These are phyloP conservation scores for Mobula birostris DNA, from an alignment of 2,113 vertebrate species.

Conservation along the genomic window DNA sequence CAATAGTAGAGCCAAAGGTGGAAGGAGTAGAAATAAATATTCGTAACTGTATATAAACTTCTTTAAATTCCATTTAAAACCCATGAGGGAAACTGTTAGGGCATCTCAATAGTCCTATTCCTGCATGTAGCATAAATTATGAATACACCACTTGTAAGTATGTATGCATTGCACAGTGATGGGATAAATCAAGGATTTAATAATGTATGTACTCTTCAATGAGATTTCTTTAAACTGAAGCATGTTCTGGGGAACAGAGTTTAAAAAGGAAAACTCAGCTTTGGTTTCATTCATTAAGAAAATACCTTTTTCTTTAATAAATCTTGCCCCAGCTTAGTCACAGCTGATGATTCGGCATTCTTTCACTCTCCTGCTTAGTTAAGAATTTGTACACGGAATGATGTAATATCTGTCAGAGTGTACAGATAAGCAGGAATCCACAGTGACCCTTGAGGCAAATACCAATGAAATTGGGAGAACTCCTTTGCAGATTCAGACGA, in stretches of 20 bases:
- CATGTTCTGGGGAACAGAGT: background rate
- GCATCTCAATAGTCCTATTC: background rate
- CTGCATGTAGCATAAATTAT: slow-evolving; percentile 22
- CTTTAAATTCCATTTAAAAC: background rate
- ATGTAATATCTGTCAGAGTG: background rate
- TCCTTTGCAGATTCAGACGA: background rate
- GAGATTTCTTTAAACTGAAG: slow-evolving; percentile 28
- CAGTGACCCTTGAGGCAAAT: background rate
- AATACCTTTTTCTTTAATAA: slow-evolving; percentile 9
- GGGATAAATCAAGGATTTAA: slow-evolving; percentile 34
- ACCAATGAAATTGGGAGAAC: no score
- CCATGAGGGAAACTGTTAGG: background rate
- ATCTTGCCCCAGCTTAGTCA: background rate
- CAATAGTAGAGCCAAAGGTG: background rate
- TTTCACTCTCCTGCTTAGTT: background rate
- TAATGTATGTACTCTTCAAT: slow-evolving; percentile 31
- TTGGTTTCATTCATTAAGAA: slow-evolving; percentile 5
- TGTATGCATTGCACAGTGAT: slow-evolving; percentile 27
- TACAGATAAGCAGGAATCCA: background rate
- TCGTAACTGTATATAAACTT: background rate
- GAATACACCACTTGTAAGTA: slow-evolving; percentile 26
- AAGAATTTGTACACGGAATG: background rate
- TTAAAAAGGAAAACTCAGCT: background rate
- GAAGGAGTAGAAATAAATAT: background rate
- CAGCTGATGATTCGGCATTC: background rate